Evolutionary conservation across 2,888 invertebrate genomes (phyloP), one percentile per base, ranked within the genome.

Genomic region (Rosalia funebris): DNA sequence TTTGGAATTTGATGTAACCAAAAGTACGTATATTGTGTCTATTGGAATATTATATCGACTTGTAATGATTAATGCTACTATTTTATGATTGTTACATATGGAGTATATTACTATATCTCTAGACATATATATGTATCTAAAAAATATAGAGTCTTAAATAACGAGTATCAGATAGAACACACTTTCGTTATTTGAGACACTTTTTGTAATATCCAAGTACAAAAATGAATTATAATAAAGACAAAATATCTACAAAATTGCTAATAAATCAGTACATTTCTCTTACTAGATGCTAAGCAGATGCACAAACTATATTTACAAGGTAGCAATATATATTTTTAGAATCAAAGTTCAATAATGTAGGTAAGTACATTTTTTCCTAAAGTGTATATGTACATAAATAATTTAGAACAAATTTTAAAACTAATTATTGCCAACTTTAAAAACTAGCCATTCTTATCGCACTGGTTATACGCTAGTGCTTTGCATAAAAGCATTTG

Each of bases 211-310:
- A 19, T 50, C 31, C 50, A 41, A 50, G 50, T 50, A 50, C 39
- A 50, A 50, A 50, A 50, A 44, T 25, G 19, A 50, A 37, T n/a
- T 14, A 19, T 39, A 39, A 14, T 20, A 10, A 50, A 50, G 31
- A 54, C 34, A 45, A 55, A 55, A 37, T 55, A 19, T 46, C 45
- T 46, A 46, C 37, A 55, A 46, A 55, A 39, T 20, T 9, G 37
- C 46, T 46, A 39, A 19, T 37, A 55, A 55, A 46, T 55, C 46
- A 55, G 46, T 55, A 55, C 55, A 34, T 55, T 46, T 37, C 45
- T 37, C 45, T 45, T 37, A 36, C 37, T 50, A 20, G 20, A 50
- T 4, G 14, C 39, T 50, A 50, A 37, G 31, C 50, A 37, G 50
- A 50, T 12, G 17, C 48, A 50, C 20, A 50, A 39, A 11, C 39